These are phyloP conservation scores for Cephus sareptanus DNA, from an alignment of 2,888 invertebrate genomes.

Conservation along the genomic window DNA sequence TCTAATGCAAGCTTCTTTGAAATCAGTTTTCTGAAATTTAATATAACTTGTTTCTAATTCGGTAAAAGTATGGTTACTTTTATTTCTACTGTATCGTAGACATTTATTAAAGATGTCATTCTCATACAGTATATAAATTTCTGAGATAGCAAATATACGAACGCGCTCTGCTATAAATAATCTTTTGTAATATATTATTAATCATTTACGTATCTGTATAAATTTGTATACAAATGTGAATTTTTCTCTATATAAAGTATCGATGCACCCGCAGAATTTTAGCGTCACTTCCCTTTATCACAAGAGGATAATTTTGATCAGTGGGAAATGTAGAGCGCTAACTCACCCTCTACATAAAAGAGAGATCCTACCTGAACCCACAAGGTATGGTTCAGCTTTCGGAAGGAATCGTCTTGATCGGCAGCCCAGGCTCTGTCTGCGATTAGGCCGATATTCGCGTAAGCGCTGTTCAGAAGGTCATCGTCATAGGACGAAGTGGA, in stretches of 20 bases:
- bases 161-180: background rate
- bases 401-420: constrained; percentile 50
- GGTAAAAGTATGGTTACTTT: background rate
- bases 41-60: background rate
- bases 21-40: background rate
- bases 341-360: constrained; percentile 24
- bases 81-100: background rate
- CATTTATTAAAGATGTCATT: background rate
- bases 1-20: background rate
- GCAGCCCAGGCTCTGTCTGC: constrained; percentile 57
- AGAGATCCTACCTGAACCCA: constrained; percentile 53
- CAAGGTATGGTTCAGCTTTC: constrained; percentile 54
- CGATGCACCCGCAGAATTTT: too few species aligned
- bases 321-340: constrained; percentile 11
- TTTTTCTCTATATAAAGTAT: background rate
- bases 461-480: constrained; percentile 55
- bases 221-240: background rate
- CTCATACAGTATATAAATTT: background rate
- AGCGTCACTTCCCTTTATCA: background rate
- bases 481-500: constrained; percentile 52
- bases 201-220: background rate
- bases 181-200: background rate
- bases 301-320: background rate
- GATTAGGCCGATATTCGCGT: constrained; percentile 56
- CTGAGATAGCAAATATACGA: background rate